Evolutionary conservation across 2,113 vertebrate genomes (phyloP).

Genomic region (Elaphurus davidianus): DNA sequence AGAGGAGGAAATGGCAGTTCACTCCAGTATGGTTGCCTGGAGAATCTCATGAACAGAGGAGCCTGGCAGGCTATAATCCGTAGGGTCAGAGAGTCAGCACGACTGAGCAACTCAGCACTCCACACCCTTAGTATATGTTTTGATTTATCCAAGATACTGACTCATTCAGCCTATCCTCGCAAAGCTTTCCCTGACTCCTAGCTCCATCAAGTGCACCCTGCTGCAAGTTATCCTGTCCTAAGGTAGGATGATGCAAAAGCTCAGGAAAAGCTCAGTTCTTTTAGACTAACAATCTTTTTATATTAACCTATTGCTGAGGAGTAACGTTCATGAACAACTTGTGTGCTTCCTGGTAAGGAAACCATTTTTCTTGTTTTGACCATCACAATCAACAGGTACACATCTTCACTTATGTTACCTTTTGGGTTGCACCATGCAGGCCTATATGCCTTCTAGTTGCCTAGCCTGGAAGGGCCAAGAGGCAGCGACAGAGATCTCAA

Average conservation of each 20-base stretch:
- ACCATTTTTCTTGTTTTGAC: not conserved
- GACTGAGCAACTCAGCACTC: not conserved
- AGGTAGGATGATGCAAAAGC: not conserved
- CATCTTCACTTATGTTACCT: not conserved
- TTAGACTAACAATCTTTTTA: not conserved
- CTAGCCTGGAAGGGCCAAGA: not conserved
- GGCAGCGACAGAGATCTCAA: not conserved
- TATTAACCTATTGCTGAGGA: not conserved
- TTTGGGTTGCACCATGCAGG: not conserved
- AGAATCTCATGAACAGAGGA: not conserved
- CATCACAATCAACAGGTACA: not conserved
- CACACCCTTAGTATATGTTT: not conserved
- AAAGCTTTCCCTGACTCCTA: not conserved
- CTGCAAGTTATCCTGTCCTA: not conserved
- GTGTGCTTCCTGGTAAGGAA: not conserved
- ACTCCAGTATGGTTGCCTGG: not conserved
- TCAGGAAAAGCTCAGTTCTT: not conserved
- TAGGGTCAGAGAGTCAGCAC: not conserved
- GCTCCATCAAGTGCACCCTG: no score
- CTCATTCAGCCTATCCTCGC: not conserved
- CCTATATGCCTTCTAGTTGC: not conserved
- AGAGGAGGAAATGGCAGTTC: not conserved
- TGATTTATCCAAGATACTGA: not conserved
- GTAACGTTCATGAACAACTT: not conserved
- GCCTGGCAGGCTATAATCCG: not conserved